Conservation (phyloP, 37 sponge, comb jelly and placozoan species). For the Hormiphora californensis region DNA sequence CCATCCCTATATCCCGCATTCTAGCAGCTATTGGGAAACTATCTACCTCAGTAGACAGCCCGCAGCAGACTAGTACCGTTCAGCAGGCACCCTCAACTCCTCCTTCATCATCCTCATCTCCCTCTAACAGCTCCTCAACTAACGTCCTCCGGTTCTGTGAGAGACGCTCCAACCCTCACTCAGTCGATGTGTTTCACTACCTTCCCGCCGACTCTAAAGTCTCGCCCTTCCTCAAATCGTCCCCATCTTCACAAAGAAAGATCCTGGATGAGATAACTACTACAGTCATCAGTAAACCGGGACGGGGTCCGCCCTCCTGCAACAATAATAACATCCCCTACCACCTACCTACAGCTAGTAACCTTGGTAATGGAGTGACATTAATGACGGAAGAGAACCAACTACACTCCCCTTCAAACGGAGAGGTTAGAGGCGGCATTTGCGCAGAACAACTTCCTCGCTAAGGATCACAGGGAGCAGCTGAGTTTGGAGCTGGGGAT, state of each 20-base stretch:
- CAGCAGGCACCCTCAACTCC: too few relatives aligned
- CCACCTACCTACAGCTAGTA: too few relatives aligned
- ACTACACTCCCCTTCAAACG: constrained; percentile 14
- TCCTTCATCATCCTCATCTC: not conserved
- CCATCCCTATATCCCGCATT: too few relatives aligned
- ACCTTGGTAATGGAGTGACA: too few relatives aligned
- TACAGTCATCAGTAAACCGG: too few relatives aligned
- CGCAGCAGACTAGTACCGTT: not conserved
- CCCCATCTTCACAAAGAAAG: not conserved
- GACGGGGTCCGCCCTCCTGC: too few relatives aligned
- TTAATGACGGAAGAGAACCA: too few relatives aligned
- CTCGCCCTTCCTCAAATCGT: not conserved
- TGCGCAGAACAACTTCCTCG: not conserved
- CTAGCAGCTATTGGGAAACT: too few relatives aligned
- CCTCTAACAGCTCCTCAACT: constrained; percentile 7
- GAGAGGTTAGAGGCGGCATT: not conserved
- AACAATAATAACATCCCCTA: too few relatives aligned
- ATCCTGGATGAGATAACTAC: not conserved
- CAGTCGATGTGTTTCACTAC: constrained; percentile 21
- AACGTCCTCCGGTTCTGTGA: constrained; percentile 7
- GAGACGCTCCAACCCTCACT: not conserved
- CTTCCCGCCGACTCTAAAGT: not conserved
- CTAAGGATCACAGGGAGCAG: not conserved
- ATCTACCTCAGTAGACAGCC: too few relatives aligned
- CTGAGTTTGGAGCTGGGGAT: not conserved